Evolutionary conservation across 2,113 vertebrate species (phyloP).

Genomic region (Clarias magur): DNA sequence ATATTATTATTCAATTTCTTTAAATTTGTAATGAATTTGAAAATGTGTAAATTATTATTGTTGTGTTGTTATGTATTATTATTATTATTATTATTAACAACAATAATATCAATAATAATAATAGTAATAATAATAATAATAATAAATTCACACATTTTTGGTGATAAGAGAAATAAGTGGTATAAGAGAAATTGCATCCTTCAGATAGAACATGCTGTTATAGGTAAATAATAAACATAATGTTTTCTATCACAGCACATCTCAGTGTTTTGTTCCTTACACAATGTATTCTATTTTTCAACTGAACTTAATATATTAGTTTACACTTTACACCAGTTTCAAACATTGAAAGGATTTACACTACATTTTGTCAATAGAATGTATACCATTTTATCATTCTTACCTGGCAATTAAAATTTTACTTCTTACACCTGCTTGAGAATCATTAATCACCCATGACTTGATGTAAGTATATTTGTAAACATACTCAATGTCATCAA

Average conservation of each 20-base stretch:
- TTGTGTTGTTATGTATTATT: no score
- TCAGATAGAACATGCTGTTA: background rate
- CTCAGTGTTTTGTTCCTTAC: background rate
- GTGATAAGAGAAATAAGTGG: background rate
- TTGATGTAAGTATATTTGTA: background rate
- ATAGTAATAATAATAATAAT: no score
- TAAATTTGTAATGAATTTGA: no score
- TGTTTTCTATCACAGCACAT: background rate
- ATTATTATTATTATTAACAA: no score
- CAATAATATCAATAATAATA: no score
- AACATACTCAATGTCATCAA: background rate
- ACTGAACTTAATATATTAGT: background rate
- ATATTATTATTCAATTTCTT: background rate
- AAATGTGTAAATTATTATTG: no score
- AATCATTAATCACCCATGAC: constrained; percentile 17
- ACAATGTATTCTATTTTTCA: background rate
- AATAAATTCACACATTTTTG: background rate
- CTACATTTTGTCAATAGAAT: background rate
- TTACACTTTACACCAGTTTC: background rate
- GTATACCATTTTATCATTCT: constrained; percentile 1
- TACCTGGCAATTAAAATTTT: constrained; percentile 23
- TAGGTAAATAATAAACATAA: background rate
- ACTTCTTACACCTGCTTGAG: constrained; percentile 6
- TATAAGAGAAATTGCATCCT: background rate
- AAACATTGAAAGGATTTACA: background rate